Evolutionary conservation across 30 jellyfish, hydroid and myxozoan genomes (phyloP), one percentile per base, ranked within the genome.

Genomic region (Phacellophora camtschatica): DNA sequence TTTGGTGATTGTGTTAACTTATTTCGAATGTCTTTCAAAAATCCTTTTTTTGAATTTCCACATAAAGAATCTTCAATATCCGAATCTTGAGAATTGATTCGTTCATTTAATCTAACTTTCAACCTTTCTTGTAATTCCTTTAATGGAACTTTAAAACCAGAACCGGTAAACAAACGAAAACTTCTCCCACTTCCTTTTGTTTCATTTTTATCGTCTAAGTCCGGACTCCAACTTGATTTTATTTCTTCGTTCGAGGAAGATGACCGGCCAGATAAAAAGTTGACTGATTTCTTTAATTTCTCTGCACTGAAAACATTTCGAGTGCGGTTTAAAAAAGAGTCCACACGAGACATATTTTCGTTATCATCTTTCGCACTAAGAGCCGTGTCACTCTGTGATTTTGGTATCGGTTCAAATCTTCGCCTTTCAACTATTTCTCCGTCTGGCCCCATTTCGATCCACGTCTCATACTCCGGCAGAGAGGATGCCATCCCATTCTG

Each of bases 401-500:
- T 80, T 16, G 91, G 91, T 12, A 80, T 27, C 34, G 86, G 84
- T 43, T 24, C 81, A 42, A 37, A 19, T 22, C 77, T 31, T 45
- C 84, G 68, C 31, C 67, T 36, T 54, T 84, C 81, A 23, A 69
- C 94, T 27, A 71, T 51, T 69, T 71, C 88, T n/a, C 88, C 86
- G 16, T 84, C 84, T n/a, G 91, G 91, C 31, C 81, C 91, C 91
- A 80, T 64, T 23, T 61, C 69, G 33, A 80, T 70, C 91, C 91
- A 80, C 16, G 91, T 80, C 43, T 80, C 91, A n/a, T 64, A 80
- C 19, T 64, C 91, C 35, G 77, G 84, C 16, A 48, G 31, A 61
- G 89, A 77, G 33, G 73, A 48, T 7, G 72, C 35, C 23, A 69
- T 33, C 30, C 27, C 59, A 5, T 45, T 22, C 55, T 24, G 22